Conservation (phyloP, 1,140 invertebrate species). For the Charaxes varanes region DNA sequence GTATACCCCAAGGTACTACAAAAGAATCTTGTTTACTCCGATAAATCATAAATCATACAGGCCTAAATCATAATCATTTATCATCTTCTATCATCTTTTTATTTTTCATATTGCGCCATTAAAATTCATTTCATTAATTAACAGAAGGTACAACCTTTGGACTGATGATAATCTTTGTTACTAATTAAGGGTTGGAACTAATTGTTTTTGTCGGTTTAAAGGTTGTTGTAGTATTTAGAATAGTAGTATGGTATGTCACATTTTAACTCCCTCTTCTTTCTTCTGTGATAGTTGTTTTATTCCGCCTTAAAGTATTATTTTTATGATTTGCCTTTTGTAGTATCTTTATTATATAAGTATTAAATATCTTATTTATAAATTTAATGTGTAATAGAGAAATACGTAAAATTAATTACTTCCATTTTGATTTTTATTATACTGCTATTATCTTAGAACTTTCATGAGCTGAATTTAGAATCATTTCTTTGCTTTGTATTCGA, state of each 20-base stretch:
- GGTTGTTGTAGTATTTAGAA: slow-evolving; percentile 25
- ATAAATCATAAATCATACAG: slow-evolving; percentile 28
- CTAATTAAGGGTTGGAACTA: slow-evolving; percentile 24
- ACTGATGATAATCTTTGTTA: slow-evolving; percentile 27
- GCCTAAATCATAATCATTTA: slow-evolving; percentile 38
- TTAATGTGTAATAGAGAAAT: too few species aligned
- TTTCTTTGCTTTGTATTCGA: slow-evolving; percentile 72
- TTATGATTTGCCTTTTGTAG: slow-evolving; percentile 52
- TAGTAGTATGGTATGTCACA: slow-evolving; percentile 3
- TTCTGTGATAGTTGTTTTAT: slow-evolving; percentile 14
- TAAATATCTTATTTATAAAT: neutral
- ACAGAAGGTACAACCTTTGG: slow-evolving; percentile 35
- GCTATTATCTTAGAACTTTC: neutral
- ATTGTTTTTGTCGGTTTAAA: slow-evolving; percentile 31
- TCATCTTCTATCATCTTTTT: slow-evolving; percentile 14
- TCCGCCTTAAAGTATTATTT: slow-evolving; percentile 15
- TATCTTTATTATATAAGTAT: slow-evolving; percentile 45
- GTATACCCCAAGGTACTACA: slow-evolving; percentile 76
- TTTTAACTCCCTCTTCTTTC: slow-evolving; percentile 9
- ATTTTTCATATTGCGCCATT: slow-evolving; percentile 4
- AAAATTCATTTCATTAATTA: slow-evolving; percentile 9
- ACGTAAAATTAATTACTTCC: too few species aligned
- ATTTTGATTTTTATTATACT: too few species aligned
- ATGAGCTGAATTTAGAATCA: slow-evolving; percentile 46
- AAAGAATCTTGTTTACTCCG: slow-evolving; percentile 47